Percentiles rank a stretch among this genome's conserved stretches.
Conservation (phyloP, 2,797 vertebrate species). For the Poeciliopsis presidionis region DNA sequence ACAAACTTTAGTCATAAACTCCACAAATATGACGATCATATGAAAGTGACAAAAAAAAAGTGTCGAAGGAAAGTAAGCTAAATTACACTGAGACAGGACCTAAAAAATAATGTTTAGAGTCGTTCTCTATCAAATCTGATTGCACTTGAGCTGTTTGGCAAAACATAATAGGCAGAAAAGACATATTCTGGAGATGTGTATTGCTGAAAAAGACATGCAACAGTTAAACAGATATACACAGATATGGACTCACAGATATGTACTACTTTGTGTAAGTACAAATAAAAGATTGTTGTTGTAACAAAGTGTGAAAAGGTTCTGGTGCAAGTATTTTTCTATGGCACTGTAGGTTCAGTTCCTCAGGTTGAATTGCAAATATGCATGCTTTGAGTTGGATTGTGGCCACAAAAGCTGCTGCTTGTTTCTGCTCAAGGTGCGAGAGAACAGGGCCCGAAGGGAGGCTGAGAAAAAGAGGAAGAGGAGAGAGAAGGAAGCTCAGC, state of each 20-base stretch:
- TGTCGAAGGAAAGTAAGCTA: not conserved
- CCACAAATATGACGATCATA: not conserved
- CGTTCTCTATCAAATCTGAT: not conserved
- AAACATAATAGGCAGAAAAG: not conserved
- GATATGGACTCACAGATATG: not conserved
- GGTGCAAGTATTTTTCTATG: not conserved
- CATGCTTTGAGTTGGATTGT: not conserved
- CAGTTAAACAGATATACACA: too few species aligned
- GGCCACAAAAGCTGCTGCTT: slow-evolving; percentile 29
- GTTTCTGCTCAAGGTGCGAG: slow-evolving; percentile 83
- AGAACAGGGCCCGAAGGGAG: slow-evolving; percentile 85
- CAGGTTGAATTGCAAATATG: not conserved
- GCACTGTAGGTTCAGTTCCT: not conserved
- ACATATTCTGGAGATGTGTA: not conserved
- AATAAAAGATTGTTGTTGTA: not conserved
- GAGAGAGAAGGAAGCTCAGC: slow-evolving; percentile 78
- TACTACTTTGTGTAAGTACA: not conserved
- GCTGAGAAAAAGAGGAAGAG: slow-evolving; percentile 79
- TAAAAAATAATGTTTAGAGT: not conserved
- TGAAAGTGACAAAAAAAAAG: not conserved
- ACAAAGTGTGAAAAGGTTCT: not conserved
- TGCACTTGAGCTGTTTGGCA: not conserved
- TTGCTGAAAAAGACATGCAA: not conserved
- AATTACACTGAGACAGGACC: not conserved
- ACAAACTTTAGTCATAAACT: not conserved